phyloP scores from a whole-genome alignment of 2,113 vertebrate species.

The Sturnira hondurensis region DNA sequence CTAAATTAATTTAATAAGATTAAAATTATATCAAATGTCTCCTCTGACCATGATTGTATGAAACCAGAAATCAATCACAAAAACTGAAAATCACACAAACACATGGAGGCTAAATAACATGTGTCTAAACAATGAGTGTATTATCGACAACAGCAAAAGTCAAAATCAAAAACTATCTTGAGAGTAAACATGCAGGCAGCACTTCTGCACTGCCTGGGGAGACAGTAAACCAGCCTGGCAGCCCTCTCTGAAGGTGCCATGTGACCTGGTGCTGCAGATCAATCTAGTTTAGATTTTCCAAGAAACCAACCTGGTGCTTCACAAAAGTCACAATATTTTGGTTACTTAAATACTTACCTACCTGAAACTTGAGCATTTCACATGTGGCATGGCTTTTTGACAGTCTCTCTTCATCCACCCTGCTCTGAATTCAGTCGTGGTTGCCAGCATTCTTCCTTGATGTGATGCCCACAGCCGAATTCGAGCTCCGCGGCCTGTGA shows the following conservation, averaged over 20 bases:
- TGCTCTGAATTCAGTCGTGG: background rate
- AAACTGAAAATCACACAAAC: too few species aligned
- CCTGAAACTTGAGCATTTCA: background rate
- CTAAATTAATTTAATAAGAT: too few species aligned
- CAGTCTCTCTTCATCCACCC: too few species aligned
- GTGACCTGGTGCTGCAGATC: background rate
- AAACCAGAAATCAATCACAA: too few species aligned
- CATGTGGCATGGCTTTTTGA: background rate
- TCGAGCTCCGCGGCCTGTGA: background rate
- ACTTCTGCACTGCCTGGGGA: background rate
- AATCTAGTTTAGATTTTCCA: background rate
- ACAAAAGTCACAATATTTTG: background rate
- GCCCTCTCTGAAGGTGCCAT: background rate
- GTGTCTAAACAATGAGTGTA: too few species aligned
- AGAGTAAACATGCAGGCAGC: too few species aligned
- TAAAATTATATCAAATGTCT: too few species aligned
- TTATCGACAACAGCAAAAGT: too few species aligned
- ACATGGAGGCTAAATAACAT: too few species aligned
- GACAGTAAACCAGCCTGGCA: constrained; percentile 28
- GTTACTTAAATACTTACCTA: background rate
- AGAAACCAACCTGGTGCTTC: background rate
- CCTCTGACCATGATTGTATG: too few species aligned
- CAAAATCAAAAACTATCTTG: too few species aligned
- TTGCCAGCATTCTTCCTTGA: background rate
- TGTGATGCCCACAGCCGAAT: background rate